Conservation (phyloP, 1,140 invertebrate genomes). For the Ruditapes philippinarum region DNA sequence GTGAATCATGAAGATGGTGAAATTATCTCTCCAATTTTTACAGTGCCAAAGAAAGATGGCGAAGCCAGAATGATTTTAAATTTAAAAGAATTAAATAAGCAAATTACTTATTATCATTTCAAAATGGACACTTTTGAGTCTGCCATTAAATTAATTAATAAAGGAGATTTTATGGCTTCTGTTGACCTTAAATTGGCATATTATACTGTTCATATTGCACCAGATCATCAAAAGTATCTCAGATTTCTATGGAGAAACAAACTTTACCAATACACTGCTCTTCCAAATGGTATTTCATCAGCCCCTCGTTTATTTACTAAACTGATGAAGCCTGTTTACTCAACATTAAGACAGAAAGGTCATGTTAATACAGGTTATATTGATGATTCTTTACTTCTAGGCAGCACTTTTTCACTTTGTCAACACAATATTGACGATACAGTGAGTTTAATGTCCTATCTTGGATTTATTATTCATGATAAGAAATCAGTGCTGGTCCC, state of each 20-base stretch:
- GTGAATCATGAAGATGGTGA: not conserved
- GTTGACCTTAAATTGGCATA: not conserved
- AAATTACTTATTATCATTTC: not conserved
- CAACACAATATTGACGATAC: constrained; percentile 56
- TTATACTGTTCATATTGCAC: not conserved
- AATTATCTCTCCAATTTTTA: not conserved
- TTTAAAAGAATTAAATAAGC: constrained; percentile 52
- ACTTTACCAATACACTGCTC: not conserved
- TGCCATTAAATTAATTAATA: not conserved
- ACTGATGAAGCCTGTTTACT: constrained; percentile 43
- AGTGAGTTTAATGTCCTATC: not conserved
- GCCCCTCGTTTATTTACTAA: constrained; percentile 12
- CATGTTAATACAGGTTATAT: constrained; percentile 19
- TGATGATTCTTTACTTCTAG: constrained; percentile 19
- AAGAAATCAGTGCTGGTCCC: constrained; percentile 35
- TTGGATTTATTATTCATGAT: constrained; percentile 60
- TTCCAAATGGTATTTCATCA: not conserved
- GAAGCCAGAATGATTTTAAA: constrained; percentile 64
- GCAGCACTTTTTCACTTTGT: not conserved
- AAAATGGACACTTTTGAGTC: constrained; percentile 38
- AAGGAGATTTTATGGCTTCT: not conserved
- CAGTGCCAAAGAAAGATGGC: not conserved
- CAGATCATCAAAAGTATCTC: not conserved
- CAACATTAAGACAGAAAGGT: not conserved
- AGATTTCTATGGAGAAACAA: not conserved